phyloP scores from a whole-genome alignment of 2,888 invertebrate genomes.

The Hipparchia semele region DNA sequence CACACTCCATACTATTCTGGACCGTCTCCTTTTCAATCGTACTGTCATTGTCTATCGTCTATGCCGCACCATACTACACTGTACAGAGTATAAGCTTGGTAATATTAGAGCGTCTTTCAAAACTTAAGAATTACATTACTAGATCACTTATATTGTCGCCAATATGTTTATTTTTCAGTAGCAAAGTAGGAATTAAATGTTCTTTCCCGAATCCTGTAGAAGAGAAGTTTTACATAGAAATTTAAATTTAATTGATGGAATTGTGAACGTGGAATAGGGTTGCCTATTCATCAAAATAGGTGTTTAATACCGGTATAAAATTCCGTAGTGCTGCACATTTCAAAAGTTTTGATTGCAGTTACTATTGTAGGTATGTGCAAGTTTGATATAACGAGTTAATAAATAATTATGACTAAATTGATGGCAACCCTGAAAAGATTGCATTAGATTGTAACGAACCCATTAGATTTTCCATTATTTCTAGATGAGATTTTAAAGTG shows the following conservation, averaged over 20 bases:
- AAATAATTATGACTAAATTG: background rate
- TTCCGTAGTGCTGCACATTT: too few species aligned
- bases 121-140: background rate
- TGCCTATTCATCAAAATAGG: background rate
- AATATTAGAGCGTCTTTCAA: background rate
- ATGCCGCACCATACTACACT: too few species aligned
- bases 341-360: too few species aligned
- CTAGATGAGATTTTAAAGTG: background rate
- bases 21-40: too few species aligned
- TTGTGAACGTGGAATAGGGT: background rate
- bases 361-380: too few species aligned
- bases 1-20: too few species aligned
- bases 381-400: too few species aligned
- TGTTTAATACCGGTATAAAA: background rate
- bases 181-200: constrained; percentile 5
- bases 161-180: background rate
- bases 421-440: background rate
- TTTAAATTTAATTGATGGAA: background rate
- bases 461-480: background rate
- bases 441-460: background rate
- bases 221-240: background rate
- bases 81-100: too few species aligned
- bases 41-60: too few species aligned
- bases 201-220: constrained; percentile 11
- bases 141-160: constrained; percentile 1